Evolutionary conservation across 2,797 vertebrate genomes (phyloP).

Genomic region (Tokudaia muenninki): DNA sequence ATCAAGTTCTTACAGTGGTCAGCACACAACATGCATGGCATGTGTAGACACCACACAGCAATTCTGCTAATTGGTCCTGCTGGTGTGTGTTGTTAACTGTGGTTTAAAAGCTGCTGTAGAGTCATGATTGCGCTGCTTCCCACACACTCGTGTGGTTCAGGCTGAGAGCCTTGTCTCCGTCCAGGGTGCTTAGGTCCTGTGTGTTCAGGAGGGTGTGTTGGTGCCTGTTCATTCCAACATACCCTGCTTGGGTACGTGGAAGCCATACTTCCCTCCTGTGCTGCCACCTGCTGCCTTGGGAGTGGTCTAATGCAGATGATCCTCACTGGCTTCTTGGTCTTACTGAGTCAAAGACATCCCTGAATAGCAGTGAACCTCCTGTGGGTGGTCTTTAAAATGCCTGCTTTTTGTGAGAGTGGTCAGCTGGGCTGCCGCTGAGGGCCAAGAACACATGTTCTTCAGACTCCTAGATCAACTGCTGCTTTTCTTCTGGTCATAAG

Average conservation of each 20-base stretch:
- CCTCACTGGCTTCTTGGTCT: neutral
- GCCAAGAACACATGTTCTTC: neutral
- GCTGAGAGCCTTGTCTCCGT: neutral
- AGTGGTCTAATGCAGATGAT: neutral
- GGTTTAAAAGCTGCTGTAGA: neutral
- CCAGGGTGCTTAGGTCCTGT: neutral
- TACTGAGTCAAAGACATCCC: neutral
- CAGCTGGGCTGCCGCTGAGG: neutral
- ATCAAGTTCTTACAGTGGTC: too few species aligned
- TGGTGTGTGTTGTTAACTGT: neutral
- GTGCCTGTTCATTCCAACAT: neutral
- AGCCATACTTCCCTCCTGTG: neutral
- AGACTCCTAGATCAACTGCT: neutral
- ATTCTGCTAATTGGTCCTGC: neutral
- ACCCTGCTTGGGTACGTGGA: neutral
- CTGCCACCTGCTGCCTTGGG: neutral
- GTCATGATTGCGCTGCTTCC: neutral
- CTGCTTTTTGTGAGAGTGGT: slow-evolving; percentile 13
- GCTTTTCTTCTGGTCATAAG: neutral
- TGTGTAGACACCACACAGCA: neutral
- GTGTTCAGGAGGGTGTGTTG: neutral
- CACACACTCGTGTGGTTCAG: neutral
- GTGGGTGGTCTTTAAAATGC: neutral
- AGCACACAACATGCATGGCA: neutral
- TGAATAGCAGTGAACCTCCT: neutral